Evolutionary conservation across 2,797 vertebrate species (phyloP).

Genomic region (Chloroceryle amazona): DNA sequence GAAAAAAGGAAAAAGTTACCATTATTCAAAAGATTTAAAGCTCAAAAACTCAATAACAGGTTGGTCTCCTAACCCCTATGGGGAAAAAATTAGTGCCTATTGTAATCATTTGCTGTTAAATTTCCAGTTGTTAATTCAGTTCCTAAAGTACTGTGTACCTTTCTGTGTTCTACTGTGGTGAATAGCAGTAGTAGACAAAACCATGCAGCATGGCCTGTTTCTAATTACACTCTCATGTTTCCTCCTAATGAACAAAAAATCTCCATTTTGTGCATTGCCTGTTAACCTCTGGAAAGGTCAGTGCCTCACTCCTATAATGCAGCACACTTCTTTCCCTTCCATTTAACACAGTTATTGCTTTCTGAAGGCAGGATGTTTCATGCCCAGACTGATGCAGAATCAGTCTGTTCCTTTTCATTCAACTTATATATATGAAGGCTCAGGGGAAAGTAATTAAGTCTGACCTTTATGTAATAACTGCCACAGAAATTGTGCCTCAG

Average conservation of each 20-base stretch:
- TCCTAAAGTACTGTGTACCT: not conserved
- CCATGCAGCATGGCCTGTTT: conserved; percentile 1
- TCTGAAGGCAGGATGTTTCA: conserved; percentile 19
- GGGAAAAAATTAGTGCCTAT: not conserved
- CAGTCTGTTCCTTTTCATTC: not conserved
- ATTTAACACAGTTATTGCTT: conserved; percentile 8
- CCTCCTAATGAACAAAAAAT: conserved; percentile 50
- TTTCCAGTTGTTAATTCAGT: not conserved
- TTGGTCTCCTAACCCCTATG: not conserved
- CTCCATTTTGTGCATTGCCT: conserved; percentile 4
- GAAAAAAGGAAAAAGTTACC: not conserved
- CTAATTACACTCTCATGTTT: conserved; percentile 52
- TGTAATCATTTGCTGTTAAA: not conserved
- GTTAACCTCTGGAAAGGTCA: conserved; percentile 48
- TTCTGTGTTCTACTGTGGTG: not conserved
- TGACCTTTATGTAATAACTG: not conserved
- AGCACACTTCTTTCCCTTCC: not conserved
- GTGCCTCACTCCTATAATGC: not conserved
- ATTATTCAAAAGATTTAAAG: not conserved
- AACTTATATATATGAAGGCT: not conserved
- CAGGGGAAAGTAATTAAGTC: not conserved
- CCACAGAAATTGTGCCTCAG: not conserved
- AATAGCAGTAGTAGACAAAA: not conserved
- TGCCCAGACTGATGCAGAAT: not conserved
- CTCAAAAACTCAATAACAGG: not conserved